phyloP scores from a whole-genome alignment of 2,797 vertebrate species.

The Momotus momota region DNA sequence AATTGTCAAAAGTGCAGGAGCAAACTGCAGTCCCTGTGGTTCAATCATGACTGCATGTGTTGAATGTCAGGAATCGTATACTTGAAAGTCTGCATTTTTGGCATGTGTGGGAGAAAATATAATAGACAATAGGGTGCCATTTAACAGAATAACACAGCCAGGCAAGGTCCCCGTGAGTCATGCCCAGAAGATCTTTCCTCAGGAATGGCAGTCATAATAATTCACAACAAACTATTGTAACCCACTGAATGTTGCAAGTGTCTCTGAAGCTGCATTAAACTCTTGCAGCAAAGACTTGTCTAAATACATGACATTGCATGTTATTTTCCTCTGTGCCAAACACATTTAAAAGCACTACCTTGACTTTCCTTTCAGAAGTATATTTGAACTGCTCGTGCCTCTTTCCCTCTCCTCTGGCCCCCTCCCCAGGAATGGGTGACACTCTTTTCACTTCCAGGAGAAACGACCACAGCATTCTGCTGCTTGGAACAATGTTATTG shows the following conservation, averaged over 20 bases:
- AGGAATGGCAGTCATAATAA: constrained; percentile 63
- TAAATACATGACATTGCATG: not conserved
- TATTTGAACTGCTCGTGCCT: not conserved
- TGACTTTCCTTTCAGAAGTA: not conserved
- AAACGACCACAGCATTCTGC: constrained; percentile 50
- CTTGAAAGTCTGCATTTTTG: constrained; percentile 2
- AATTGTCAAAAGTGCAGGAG: not conserved
- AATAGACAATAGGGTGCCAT: constrained; percentile 62
- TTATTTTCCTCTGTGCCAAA: not conserved
- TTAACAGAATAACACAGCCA: constrained; percentile 50
- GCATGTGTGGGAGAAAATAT: constrained; percentile 28
- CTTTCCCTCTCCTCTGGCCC: not conserved
- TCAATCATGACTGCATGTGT: not conserved
- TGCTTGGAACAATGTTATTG: constrained; percentile 47
- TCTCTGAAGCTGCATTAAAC: not conserved
- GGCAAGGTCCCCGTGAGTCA: constrained; percentile 65
- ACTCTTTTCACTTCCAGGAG: constrained; percentile 28
- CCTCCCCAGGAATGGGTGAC: not conserved
- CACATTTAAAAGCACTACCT: constrained; percentile 24
- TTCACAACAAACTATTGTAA: constrained; percentile 67
- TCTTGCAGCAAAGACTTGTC: not conserved
- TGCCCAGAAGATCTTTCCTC: constrained; percentile 67
- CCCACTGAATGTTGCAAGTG: constrained; percentile 24
- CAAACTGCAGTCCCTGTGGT: not conserved
- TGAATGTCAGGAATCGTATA: not conserved